Conservation (phyloP, 2,113 vertebrate genomes). For the Nyctibius bracteatus region DNA sequence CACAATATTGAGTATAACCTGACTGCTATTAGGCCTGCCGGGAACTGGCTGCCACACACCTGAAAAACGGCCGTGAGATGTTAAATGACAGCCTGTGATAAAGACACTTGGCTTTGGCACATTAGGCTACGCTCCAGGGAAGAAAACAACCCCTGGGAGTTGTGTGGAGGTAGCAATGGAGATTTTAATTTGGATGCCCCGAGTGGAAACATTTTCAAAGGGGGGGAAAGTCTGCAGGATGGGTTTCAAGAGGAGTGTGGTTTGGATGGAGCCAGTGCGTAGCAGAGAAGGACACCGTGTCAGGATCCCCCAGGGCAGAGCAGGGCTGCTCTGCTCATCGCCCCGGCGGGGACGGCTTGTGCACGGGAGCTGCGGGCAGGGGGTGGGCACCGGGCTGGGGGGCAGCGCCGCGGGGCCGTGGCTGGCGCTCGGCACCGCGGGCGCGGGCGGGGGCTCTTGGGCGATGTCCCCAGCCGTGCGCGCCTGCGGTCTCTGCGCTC, state of each 20-base stretch:
- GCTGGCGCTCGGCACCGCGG: neutral
- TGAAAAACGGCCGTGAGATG: neutral
- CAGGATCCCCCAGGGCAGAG: neutral
- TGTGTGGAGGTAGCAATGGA: neutral
- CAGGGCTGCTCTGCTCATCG: neutral
- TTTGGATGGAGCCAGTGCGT: neutral
- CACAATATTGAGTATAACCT: neutral
- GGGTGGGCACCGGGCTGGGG: neutral
- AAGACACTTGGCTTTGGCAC: neutral
- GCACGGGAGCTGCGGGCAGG: neutral
- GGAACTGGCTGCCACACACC: neutral
- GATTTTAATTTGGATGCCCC: neutral
- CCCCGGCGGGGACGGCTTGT: neutral
- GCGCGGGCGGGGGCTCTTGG: too few species aligned
- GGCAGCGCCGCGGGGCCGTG: neutral
- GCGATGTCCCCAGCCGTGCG: too few species aligned
- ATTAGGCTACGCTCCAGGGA: neutral
- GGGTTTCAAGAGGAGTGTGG: neutral
- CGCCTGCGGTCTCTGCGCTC: neutral
- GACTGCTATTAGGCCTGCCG: neutral
- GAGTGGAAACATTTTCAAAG: neutral
- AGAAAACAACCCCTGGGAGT: neutral
- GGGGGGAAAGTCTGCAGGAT: neutral
- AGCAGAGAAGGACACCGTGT: neutral
- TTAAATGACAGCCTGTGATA: neutral